Evolutionary conservation across 2,888 invertebrate genomes (phyloP).

Genomic region (Epiperipatus broadwayi): DNA sequence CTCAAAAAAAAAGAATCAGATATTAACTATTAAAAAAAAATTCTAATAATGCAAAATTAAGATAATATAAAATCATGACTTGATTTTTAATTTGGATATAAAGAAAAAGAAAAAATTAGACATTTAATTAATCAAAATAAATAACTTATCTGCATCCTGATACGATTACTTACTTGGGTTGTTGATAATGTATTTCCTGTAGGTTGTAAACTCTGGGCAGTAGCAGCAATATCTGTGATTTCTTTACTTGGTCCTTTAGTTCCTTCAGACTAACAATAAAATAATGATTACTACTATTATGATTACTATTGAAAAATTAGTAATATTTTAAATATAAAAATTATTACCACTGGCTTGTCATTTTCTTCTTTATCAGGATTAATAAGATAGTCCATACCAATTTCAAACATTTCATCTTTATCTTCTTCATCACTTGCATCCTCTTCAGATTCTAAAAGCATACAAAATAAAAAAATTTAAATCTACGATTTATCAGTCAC

Average conservation of each 20-base stretch:
- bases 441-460: constrained; percentile 28
- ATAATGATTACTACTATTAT: too few species aligned
- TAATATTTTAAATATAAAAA: too few species aligned
- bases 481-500: too few species aligned
- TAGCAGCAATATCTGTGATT: constrained; percentile 75
- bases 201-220: constrained; percentile 90
- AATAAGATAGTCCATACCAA: constrained; percentile 24
- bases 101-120: too few species aligned
- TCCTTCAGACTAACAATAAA: constrained; percentile 1
- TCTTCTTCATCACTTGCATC: constrained; percentile 19
- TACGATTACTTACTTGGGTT: constrained; percentile 56
- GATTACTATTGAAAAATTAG: too few species aligned
- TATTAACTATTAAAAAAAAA: too few species aligned
- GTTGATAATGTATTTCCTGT: constrained; percentile 92
- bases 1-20: too few species aligned
- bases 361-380: constrained; percentile 17
- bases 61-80: too few species aligned
- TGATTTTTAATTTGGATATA: neutral
- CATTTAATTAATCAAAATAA: neutral
- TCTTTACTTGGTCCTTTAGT: constrained; percentile 29
- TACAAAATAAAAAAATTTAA: too few species aligned
- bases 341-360: too few species aligned
- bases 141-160: too few species aligned
- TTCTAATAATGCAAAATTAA: too few species aligned
- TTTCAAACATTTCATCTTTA: constrained; percentile 9